Evolutionary conservation across 2,888 invertebrate species (phyloP).

Genomic region (Axea sp.): DNA sequence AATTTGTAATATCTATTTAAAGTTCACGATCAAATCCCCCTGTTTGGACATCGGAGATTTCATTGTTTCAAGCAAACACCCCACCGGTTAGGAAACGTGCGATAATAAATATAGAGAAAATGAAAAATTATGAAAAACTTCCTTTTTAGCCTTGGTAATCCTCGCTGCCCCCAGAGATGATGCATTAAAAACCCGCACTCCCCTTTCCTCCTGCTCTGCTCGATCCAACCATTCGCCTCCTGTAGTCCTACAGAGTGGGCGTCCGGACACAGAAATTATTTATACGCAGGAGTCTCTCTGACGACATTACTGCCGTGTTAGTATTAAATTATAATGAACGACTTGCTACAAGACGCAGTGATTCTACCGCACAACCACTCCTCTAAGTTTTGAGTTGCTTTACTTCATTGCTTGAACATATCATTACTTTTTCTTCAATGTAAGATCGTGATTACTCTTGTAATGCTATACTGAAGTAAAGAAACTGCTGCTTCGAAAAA

Average conservation of each 20-base stretch:
- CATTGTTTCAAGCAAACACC: slow-evolving; percentile 75
- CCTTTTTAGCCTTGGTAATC: slow-evolving; percentile 79
- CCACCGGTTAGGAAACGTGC: slow-evolving; percentile 77
- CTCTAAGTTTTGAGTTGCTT: slow-evolving; percentile 63
- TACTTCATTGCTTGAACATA: too few species aligned
- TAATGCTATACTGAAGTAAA: slow-evolving; percentile 53
- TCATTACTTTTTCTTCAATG: slow-evolving; percentile 52
- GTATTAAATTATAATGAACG: slow-evolving; percentile 80
- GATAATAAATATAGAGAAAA: slow-evolving; percentile 80
- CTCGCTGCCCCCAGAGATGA: slow-evolving; percentile 78
- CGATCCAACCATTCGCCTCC: slow-evolving; percentile 57
- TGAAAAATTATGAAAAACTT: slow-evolving; percentile 80
- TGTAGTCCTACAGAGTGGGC: slow-evolving; percentile 75
- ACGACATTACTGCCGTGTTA: slow-evolving; percentile 80
- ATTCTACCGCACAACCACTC: slow-evolving; percentile 73
- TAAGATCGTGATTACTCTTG: too few species aligned
- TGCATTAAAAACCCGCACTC: slow-evolving; percentile 77
- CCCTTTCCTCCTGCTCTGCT: slow-evolving; percentile 58
- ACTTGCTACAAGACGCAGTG: slow-evolving; percentile 76
- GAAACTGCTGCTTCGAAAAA: slow-evolving; percentile 18
- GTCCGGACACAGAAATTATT: slow-evolving; percentile 79
- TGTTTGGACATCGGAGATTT: slow-evolving; percentile 65
- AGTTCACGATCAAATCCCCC: slow-evolving; percentile 46
- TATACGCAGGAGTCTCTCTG: slow-evolving; percentile 79
- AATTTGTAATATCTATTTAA: slow-evolving; percentile 64